Base-by-base conservation (phyloP, 2,113 vertebrate genomes). In the Halichoeres trimaculatus region DNA sequence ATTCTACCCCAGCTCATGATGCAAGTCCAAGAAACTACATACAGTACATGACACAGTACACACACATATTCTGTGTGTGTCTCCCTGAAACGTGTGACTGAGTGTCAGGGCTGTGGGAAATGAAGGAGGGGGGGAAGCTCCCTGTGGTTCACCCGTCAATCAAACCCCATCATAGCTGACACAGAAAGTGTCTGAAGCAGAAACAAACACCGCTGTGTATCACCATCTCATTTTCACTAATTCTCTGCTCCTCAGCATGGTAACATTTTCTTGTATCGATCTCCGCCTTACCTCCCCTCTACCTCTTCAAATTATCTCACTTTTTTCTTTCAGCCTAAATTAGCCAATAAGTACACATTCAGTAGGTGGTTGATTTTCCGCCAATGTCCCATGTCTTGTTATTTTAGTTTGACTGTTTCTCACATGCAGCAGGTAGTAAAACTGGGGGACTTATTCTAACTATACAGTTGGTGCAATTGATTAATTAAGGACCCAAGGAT, bases 1-100 rank as follows among this genome's bases (percentile, higher is more conserved):
- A 52, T 38, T 5, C 36, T 36, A 19, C 16, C 23, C 17, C 17
- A 22, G 40, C 52, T 36, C 2, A 26, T 79, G 63, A 74, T 74
- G 81, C 69, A 76, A 80, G 59, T 63, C 63, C 24, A 23, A 53
- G 68, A 77, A 81, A 72, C 38, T 34, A 48, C 6, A 61, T 22
- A 35, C 23, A 19, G 13, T 13, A 55, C 5, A 24, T 16, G 2
- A 8, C 12, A 55, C n/a, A 59, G 10, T 20, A 38, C 30, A 58
- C 30, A 36, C 54, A 57, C 43, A 45, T 13, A 9, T 8, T 9
- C 19, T 9, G 5, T 47, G 17, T 45, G 5, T 7, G 17, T n/a
- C 17, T 19, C n/a, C 19, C 8, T n/a, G 45, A n/a, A 8, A 47
- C 19, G 19, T 67, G 10, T 30, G 20, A 22, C 20, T 83, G 50